A percentile compares a stretch with the other conserved stretches of the same genome.
phyloP scores from a whole-genome alignment of 2,113 vertebrate genomes.

The Neofelis nebulosa region DNA sequence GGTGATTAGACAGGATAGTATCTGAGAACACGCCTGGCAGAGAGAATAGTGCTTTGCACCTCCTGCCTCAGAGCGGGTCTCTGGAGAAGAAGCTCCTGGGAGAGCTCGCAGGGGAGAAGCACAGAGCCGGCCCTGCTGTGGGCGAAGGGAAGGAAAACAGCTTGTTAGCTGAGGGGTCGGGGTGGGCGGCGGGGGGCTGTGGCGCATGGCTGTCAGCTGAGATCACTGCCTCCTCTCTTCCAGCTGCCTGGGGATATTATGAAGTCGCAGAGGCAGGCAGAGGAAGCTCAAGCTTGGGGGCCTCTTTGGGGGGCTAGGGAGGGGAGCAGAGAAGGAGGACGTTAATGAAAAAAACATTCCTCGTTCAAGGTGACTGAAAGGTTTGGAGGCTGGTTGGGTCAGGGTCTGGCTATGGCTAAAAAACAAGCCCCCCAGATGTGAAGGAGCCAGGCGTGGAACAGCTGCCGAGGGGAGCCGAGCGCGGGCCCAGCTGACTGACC shows the following conservation, averaged over 20 bases:
- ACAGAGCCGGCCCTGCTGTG: background rate
- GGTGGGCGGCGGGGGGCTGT: slow-evolving; percentile 45
- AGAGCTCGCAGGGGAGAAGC: background rate
- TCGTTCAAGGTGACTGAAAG: slow-evolving; percentile 73
- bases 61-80: background rate
- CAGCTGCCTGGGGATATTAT: slow-evolving; percentile 79
- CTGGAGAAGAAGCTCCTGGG: background rate
- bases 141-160: slow-evolving; percentile 44
- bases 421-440: slow-evolving; percentile 44
- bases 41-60: accelerated
- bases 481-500: background rate
- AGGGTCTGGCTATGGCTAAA: slow-evolving; percentile 59
- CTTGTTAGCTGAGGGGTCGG: slow-evolving; percentile 26
- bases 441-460: background rate
- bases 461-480: background rate
- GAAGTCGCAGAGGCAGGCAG: slow-evolving; percentile 63
- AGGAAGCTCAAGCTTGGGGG: slow-evolving; percentile 72
- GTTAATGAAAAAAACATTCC: slow-evolving; percentile 78
- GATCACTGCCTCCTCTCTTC: slow-evolving; percentile 71
- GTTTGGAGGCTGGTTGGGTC: slow-evolving; percentile 68
- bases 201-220: slow-evolving; percentile 73
- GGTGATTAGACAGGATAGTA: accelerated
- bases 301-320: slow-evolving; percentile 59
- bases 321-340: slow-evolving; percentile 49
- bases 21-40: background rate